Base-by-base conservation (phyloP, 92 coral and sea anemone species). In the Virgularia gustaviana region DNA sequence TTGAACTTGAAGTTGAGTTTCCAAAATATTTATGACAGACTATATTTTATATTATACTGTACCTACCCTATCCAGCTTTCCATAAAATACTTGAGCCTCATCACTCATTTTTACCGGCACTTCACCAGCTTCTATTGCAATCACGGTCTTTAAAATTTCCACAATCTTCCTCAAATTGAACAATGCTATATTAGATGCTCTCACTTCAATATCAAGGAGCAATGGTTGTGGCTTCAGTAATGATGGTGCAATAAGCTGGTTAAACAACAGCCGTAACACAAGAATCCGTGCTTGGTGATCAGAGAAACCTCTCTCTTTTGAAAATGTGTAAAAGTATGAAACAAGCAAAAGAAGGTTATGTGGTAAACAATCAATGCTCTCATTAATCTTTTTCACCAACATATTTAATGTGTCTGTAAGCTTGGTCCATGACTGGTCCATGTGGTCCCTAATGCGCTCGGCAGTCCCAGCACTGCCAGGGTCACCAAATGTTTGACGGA, bases 331-430 rank as follows among this genome's bases (percentile, higher is more conserved):
- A 44, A 89, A 80, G 60, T 90, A 96, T 44, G 96, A 79, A 24
- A 92, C 78, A n/a, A 92, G 57, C 98, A 96, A 92, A 15, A 96
- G 77, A 27, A 92, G 71, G 59, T 84, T 86, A 33, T 89, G 79
- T 1, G 98, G 98, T 56, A 92, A 81, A 70, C 98, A 92, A 61
- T 86, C 80, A 52, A 92, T 82, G 80, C 90, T 92, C 56, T 80
- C 82, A 71, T 92, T 85, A 23, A 92, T 63, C 57, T 80, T 92
- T 35, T 89, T 73, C 32, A 92, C 87, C 72, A 92, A 82, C 36
- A 63, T 76, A 22, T 82, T 78, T n/a, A 96, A 83, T 10, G 72
- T 74, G n/a, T 49, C 71, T 0, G 98, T 83, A 9, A 92, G 82
- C 37, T 82, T 83, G 4, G 79, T 72, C 57, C 85, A 67, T 6